Conservation (phyloP, 2,888 invertebrate species). For the Stenodema calcarata region DNA sequence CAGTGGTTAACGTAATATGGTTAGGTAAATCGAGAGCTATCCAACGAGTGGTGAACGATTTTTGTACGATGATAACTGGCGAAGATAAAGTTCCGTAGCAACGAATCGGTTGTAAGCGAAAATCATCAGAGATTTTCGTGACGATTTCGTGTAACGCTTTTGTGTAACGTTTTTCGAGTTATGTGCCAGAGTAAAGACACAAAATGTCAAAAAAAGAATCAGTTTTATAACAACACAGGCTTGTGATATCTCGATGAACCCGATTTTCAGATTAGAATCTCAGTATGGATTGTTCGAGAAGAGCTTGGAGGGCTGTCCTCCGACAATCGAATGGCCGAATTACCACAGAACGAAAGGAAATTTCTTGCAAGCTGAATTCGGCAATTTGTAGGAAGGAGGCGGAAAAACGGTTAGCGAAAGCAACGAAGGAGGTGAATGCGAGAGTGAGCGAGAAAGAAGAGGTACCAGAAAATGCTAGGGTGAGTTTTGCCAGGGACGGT, state of each 20-base stretch:
- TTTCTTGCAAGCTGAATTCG: slow-evolving; percentile 3
- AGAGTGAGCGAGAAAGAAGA: not conserved
- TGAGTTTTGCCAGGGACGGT: not conserved
- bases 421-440: not conserved
- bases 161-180: no score
- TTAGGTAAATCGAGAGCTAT: no score
- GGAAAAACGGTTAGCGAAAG: not conserved
- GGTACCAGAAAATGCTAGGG: not conserved
- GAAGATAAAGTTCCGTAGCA: no score
- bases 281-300: not conserved
- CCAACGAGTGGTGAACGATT: no score
- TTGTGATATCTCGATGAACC: not conserved
- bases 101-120: no score
- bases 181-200: no score
- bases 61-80: no score
- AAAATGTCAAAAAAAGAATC: no score
- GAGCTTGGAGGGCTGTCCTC: not conserved
- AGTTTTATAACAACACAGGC: no score
- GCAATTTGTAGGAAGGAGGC: not conserved
- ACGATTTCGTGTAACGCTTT: no score
- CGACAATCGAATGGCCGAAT: not conserved
- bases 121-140: no score
- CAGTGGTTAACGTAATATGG: no score
- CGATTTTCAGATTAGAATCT: not conserved
- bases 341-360: not conserved